These are phyloP conservation scores for Ptychodera flava DNA, from an alignment of 35 echinoderm and acorn worm genomes.

Conservation along the genomic window DNA sequence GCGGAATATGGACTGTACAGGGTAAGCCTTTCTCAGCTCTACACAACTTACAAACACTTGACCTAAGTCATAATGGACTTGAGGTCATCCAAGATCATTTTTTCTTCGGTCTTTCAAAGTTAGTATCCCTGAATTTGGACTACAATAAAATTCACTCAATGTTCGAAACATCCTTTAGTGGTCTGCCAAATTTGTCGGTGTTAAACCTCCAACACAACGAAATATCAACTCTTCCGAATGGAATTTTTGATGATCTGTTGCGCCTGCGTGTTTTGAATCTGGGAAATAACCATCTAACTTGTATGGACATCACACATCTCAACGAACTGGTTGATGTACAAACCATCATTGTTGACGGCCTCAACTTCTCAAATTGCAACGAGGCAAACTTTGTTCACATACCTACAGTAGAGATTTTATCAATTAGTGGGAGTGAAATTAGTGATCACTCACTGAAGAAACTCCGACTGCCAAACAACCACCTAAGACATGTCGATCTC, in stretches of 20 bases:
- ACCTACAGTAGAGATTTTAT: too few relatives aligned
- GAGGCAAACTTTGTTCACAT: too few relatives aligned
- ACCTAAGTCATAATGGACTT: neutral
- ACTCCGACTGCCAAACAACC: too few relatives aligned
- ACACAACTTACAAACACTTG: neutral
- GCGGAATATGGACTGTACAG: neutral
- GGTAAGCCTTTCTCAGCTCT: neutral
- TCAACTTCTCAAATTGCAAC: too few relatives aligned
- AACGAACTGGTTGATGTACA: too few relatives aligned
- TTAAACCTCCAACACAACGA: neutral
- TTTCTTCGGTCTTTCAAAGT: neutral
- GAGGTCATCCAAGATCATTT: neutral
- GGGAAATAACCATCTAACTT: too few relatives aligned
- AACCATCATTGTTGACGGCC: too few relatives aligned
- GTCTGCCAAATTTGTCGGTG: neutral
- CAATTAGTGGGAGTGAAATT: too few relatives aligned
- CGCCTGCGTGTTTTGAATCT: too few relatives aligned
- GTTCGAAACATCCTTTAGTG: neutral
- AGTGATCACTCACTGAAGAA: too few relatives aligned
- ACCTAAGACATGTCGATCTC: too few relatives aligned
- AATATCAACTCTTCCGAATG: neutral
- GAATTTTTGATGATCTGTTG: neutral
- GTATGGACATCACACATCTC: too few relatives aligned
- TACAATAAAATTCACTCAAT: conserved; percentile 2
- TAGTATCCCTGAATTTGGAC: neutral